Conservation (phyloP, 2,797 vertebrate genomes). For the Artibeus jamaicensis region DNA sequence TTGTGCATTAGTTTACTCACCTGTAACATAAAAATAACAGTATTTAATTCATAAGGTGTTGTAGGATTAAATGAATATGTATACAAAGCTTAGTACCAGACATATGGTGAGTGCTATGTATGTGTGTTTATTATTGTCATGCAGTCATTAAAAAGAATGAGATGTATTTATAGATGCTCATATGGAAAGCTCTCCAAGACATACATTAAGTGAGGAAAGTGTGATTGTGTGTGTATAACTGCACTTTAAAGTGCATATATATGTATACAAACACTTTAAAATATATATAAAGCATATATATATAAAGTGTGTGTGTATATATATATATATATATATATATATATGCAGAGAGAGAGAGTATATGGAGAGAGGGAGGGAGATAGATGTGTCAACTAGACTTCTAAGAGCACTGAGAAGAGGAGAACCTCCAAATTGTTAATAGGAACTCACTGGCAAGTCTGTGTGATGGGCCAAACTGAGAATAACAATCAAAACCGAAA, state of each 20-base stretch:
- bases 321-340: too few species aligned
- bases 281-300: too few species aligned
- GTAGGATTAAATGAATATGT: neutral
- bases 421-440: conserved; percentile 8
- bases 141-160: neutral
- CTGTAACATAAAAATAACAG: neutral
- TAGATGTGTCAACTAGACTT: neutral
- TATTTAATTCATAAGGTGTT: neutral
- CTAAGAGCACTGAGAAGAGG: neutral
- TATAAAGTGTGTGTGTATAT: too few species aligned
- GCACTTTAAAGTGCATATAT: neutral
- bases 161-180: neutral
- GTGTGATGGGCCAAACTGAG: conserved; percentile 2
- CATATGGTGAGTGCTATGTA: neutral
- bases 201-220: neutral
- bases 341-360: too few species aligned
- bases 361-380: neutral
- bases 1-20: neutral
- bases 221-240: neutral
- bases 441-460: neutral
- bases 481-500: neutral
- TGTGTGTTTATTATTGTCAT: conserved; percentile 4
- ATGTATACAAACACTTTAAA: neutral
- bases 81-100: neutral
- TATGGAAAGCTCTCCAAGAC: neutral